These are phyloP conservation scores for Cheilosia vulpina DNA, from an alignment of 2,888 invertebrate genomes.

Conservation along the genomic window DNA sequence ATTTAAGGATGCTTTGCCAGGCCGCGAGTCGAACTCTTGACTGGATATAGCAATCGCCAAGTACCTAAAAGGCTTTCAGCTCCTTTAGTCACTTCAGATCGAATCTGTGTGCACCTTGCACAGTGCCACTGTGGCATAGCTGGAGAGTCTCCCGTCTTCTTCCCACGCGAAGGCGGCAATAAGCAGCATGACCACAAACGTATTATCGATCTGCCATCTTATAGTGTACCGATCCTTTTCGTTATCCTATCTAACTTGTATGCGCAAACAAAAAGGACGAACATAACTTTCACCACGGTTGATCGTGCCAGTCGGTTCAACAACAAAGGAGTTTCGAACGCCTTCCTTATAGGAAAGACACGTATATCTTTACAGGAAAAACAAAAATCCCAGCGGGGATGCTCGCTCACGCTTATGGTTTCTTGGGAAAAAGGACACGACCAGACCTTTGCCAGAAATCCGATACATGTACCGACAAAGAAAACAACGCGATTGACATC, in stretches of 20 bases:
- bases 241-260: neutral
- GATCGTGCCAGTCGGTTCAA: constrained; percentile 44
- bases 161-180: constrained; percentile 3
- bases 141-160: neutral
- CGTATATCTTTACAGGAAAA: neutral
- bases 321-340: constrained; percentile 49
- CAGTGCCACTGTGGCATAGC: no score
- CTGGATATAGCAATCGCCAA: no score
- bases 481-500: neutral
- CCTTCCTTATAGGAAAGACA: constrained; percentile 26
- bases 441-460: constrained; percentile 41
- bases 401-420: constrained; percentile 2
- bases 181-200: neutral
- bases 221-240: neutral
- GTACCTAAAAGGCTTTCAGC: no score
- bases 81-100: no score
- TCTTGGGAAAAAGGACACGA: constrained; percentile 29
- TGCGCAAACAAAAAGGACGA: constrained; percentile 7
- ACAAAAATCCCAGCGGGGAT: constrained; percentile 32
- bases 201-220: constrained; percentile 1
- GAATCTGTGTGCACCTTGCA: no score
- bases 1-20: no score
- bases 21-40: no score
- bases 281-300: constrained; percentile 28
- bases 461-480: constrained; percentile 52